Conservation (phyloP, 2,113 vertebrate genomes). For the Trogon surrucura region DNA sequence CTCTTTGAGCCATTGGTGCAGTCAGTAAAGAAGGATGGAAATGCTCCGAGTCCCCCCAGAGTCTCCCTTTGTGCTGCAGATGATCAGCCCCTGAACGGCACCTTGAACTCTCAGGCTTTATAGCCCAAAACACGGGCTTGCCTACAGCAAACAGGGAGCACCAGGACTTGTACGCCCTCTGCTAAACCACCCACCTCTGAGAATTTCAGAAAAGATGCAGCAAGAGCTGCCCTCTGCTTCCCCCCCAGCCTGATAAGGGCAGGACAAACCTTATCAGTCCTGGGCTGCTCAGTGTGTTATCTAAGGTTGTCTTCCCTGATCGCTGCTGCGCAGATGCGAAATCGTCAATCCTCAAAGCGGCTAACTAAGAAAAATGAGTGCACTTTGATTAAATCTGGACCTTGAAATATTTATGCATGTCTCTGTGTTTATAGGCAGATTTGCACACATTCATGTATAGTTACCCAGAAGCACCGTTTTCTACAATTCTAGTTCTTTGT, state of each 20-base stretch:
- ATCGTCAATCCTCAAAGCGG: neutral
- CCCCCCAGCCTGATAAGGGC: neutral
- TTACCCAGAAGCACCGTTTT: neutral
- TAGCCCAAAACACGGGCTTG: neutral
- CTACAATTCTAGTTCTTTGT: neutral
- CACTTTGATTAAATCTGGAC: neutral
- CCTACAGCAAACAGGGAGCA: neutral
- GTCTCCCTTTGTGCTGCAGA: neutral
- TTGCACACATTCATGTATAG: neutral
- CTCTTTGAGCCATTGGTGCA: neutral
- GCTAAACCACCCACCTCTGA: neutral
- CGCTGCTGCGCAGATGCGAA: neutral
- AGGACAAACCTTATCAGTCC: neutral
- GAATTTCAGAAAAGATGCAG: rapidly evolving
- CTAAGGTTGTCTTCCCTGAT: neutral
- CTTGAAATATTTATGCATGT: neutral
- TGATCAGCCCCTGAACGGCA: neutral
- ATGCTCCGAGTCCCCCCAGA: rapidly evolving
- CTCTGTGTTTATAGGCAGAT: neutral
- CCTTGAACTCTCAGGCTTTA: neutral
- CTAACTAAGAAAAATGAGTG: neutral
- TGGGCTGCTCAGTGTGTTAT: neutral
- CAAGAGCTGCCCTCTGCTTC: neutral
- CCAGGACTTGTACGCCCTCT: neutral
- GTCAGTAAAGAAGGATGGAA: neutral